A percentile compares a stretch with the other conserved stretches of the same genome.
These are phyloP conservation scores for Aleiodes sp. DNA, from an alignment of 1,140 invertebrate genomes.

Conservation along the genomic window DNA sequence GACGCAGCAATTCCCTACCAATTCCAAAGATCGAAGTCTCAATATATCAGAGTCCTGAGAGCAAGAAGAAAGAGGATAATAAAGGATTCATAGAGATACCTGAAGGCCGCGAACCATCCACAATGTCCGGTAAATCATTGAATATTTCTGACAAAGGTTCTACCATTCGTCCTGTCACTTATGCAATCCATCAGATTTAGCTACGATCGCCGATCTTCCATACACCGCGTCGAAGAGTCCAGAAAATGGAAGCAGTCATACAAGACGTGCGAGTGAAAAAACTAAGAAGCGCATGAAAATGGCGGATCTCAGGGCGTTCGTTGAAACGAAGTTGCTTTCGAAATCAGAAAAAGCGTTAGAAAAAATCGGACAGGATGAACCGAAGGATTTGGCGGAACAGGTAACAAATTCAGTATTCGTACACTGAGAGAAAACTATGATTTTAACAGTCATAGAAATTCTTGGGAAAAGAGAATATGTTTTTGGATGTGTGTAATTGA, in stretches of 20 bases:
- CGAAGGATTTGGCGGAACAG: slow-evolving; percentile 69
- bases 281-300: slow-evolving; percentile 88
- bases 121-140: no score
- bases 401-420: slow-evolving; percentile 40
- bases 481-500: no score
- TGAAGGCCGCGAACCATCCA: slow-evolving; percentile 72
- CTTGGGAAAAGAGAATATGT: no score
- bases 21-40: slow-evolving; percentile 93
- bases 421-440: slow-evolving; percentile 16
- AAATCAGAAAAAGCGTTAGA: slow-evolving; percentile 91
- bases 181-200: no score
- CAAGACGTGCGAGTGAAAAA: slow-evolving; percentile 81
- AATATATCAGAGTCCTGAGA: slow-evolving; percentile 80
- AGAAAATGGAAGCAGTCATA: slow-evolving; percentile 71
- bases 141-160: no score
- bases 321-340: slow-evolving; percentile 89
- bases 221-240: slow-evolving; percentile 53
- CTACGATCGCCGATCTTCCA: slow-evolving; percentile 28
- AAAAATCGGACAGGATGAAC: slow-evolving; percentile 84
- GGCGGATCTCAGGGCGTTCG: slow-evolving; percentile 87
- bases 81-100: slow-evolving; percentile 82
- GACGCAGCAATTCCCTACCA: slow-evolving; percentile 90
- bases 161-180: no score
- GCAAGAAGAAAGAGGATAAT: slow-evolving; percentile 73
- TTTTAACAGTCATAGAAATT: background rate